Base-by-base conservation (phyloP, 2,113 vertebrate species). In the Laterallus jamaicensis region DNA sequence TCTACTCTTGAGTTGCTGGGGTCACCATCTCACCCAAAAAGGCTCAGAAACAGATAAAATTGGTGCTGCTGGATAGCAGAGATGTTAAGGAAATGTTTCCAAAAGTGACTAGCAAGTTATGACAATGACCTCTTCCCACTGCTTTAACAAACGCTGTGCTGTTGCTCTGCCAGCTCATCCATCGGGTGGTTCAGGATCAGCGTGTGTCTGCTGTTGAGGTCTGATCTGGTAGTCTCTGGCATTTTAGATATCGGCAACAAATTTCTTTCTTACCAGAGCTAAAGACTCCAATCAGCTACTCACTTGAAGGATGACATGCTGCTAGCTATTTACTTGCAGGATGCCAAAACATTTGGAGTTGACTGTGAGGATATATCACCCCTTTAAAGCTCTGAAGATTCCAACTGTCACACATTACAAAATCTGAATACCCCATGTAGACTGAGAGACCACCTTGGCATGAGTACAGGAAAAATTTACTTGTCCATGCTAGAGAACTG, bases 191-290 rank as follows among this genome's bases (percentile, higher is more conserved):
- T 83, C 55, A 39, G 71, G 44, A 64, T 60, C 76, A 86, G 7
- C 3, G 3, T 4, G 0, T 22, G 19, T 44, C 50, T 49, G 3
- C 44, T 82, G 5, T 6, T 59, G n/a, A 28, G 42, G 12, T 20
- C 40, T 39, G 40, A 5, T 35, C 50, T 32, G 29, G 29, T 62
- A 2, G 67, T 67, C 55, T 54, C 52, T 84, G n/a, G 28, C 16
- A 4, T 49, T 74, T 74, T 26, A 55, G 14, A 12, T 47, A 49
- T 14, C 0, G 0, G 39, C 39, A 56, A 29, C 39, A 3, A 1
- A 68, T 50, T 62, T 78, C 58, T 82, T 9, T 55, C 56, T 76
- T 67, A 70, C 19, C 24, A 56, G 68, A 93, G 35, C 31, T 25
- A 24, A 47, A 63, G 42, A 68, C 35, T 56, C 25, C 42, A 6